Evolutionary conservation across 2,888 invertebrate genomes (phyloP).

Genomic region (Erannis defoliaria): DNA sequence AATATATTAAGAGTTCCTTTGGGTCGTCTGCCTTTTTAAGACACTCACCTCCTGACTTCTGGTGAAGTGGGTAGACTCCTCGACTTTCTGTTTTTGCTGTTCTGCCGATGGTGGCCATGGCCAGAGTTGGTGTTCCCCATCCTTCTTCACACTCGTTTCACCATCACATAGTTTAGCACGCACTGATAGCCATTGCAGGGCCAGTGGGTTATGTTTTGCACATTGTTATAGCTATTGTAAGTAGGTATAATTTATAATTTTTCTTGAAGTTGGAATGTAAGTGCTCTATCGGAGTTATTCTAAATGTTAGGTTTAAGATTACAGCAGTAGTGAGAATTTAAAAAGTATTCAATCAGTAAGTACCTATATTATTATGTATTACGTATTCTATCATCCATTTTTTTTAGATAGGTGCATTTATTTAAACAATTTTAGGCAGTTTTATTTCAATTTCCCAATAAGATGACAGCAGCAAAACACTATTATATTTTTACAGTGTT

Average conservation of each 20-base stretch:
- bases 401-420: no score
- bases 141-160: slow-evolving; percentile 30
- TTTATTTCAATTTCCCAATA: no score
- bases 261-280: background rate
- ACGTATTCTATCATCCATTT: no score
- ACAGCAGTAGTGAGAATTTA: no score
- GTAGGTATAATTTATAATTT: background rate
- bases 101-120: slow-evolving; percentile 73
- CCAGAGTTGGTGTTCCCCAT: slow-evolving; percentile 83
- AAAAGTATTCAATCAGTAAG: no score
- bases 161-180: slow-evolving; percentile 43
- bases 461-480: no score
- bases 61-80: slow-evolving; percentile 93
- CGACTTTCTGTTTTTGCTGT: slow-evolving; percentile 86
- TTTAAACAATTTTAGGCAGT: no score
- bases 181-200: slow-evolving; percentile 13
- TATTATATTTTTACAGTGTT: no score
- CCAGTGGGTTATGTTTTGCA: background rate
- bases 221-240: background rate
- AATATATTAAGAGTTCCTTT: background rate
- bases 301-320: no score
- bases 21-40: background rate
- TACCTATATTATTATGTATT: no score
- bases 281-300: slow-evolving; percentile 16
- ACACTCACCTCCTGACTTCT: slow-evolving; percentile 89